A percentile compares a stretch with the other conserved stretches of the same genome.
These are phyloP conservation scores for Steinernema khuongi DNA, from an alignment of 1,140 invertebrate species.

Conservation along the genomic window DNA sequence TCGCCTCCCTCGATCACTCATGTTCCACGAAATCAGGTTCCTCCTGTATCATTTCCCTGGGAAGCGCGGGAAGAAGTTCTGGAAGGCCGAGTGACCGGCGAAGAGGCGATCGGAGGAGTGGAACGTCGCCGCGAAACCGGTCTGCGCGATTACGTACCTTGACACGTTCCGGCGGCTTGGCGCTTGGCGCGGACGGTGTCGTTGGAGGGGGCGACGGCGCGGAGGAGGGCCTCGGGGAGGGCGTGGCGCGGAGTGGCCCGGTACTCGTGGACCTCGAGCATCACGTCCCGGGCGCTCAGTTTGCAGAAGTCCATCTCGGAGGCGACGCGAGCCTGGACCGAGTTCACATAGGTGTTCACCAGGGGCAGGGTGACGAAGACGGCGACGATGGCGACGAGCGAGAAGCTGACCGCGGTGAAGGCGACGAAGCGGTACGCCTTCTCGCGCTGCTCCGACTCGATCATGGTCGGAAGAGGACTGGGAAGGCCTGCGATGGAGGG, in stretches of 20 bases:
- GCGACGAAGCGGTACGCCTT: slow-evolving; percentile 51
- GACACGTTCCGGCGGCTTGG: slow-evolving; percentile 27
- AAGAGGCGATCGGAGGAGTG: not conserved
- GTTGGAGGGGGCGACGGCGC: slow-evolving; percentile 22
- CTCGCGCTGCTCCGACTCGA: slow-evolving; percentile 44
- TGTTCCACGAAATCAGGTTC: not conserved
- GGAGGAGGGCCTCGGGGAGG: slow-evolving; percentile 16
- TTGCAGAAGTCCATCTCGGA: slow-evolving; percentile 59
- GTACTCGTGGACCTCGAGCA: slow-evolving; percentile 56
- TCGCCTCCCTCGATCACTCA: no score
- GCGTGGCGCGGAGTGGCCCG: slow-evolving; percentile 27
- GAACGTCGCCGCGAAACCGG: not conserved
- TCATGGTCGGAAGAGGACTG: slow-evolving; percentile 19
- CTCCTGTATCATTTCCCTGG: no score
- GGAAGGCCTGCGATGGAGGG: no score
- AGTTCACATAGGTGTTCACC: slow-evolving; percentile 59
- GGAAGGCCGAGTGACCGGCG: not conserved
- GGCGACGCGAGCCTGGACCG: slow-evolving; percentile 52
- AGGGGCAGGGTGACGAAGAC: slow-evolving; percentile 56
- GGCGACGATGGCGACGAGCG: slow-evolving; percentile 51
- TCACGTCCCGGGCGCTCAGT: slow-evolving; percentile 58
- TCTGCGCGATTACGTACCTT: not conserved
- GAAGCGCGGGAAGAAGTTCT: not conserved
- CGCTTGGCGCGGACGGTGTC: slow-evolving; percentile 33
- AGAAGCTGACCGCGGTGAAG: slow-evolving; percentile 52